phyloP scores from a whole-genome alignment of 2,888 invertebrate genomes.

The Napeogenes sylphis region DNA sequence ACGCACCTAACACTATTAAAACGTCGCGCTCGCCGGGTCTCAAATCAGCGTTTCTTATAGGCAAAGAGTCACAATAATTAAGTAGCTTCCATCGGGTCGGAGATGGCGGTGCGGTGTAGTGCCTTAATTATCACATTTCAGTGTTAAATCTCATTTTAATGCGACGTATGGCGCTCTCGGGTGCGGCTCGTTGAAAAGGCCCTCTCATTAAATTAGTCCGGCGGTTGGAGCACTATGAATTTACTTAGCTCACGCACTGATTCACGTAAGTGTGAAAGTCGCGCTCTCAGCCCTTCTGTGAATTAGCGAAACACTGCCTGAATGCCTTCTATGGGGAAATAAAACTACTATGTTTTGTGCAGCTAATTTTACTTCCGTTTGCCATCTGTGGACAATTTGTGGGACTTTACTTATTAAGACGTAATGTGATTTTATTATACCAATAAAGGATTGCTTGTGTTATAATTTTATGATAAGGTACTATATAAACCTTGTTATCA shows the following conservation, averaged over 20 bases:
- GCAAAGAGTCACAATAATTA: conserved; percentile 40
- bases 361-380: conserved; percentile 48
- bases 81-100: conserved; percentile 36
- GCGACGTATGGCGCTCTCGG: conserved; percentile 42
- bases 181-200: conserved; percentile 52
- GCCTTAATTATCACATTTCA: conserved; percentile 51
- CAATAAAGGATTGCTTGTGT: too few species aligned
- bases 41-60: conserved; percentile 32
- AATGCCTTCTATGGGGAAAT: conserved; percentile 67
- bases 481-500: too few species aligned
- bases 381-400: conserved; percentile 29
- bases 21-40: conserved; percentile 28
- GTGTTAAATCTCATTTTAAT: conserved; percentile 51
- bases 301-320: conserved; percentile 56
- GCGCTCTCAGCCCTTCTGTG: conserved; percentile 58
- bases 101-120: conserved; percentile 39
- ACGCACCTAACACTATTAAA: conserved; percentile 28
- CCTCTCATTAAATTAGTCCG: conserved; percentile 74
- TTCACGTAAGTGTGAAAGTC: conserved; percentile 70
- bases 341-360: conserved; percentile 48
- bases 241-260: conserved; percentile 63
- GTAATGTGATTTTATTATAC: neutral
- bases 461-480: too few species aligned
- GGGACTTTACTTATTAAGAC: conserved; percentile 8
- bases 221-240: conserved; percentile 69